Percentiles rank a stretch among this genome's conserved stretches.
phyloP scores from a whole-genome alignment of 2,888 invertebrate genomes.

The Dynastes maya region DNA sequence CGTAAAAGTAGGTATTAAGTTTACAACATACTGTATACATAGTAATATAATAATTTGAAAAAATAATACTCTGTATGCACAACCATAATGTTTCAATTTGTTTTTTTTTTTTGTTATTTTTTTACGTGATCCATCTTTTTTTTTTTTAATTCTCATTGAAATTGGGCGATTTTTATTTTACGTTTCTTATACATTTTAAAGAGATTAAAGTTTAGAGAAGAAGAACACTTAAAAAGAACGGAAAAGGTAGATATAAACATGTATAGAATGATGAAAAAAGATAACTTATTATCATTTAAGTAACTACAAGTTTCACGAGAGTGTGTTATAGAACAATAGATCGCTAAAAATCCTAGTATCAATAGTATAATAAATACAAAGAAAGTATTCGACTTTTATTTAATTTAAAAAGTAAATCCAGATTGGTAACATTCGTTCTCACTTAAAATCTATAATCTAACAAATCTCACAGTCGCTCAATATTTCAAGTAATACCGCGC shows the following conservation, averaged over 20 bases:
- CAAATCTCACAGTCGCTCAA: slow-evolving; percentile 61
- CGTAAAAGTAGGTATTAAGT: slow-evolving; percentile 21
- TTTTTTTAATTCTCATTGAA: slow-evolving; percentile 13
- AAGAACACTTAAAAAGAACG: slow-evolving; percentile 1
- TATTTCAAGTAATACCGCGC: slow-evolving; percentile 58
- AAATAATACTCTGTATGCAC: slow-evolving; percentile 64
- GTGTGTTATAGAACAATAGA: slow-evolving; percentile 50
- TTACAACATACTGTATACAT: slow-evolving; percentile 43
- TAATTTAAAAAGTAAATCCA: slow-evolving; percentile 56
- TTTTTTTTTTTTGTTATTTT: slow-evolving; percentile 44
- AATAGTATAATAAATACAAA: slow-evolving; percentile 57
- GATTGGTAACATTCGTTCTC: slow-evolving; percentile 68
- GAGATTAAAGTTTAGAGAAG: slow-evolving; percentile 8
- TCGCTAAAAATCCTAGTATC: slow-evolving; percentile 50
- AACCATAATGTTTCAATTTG: slow-evolving; percentile 59
- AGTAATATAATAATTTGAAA: slow-evolving; percentile 46
- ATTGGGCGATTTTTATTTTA: slow-evolving; percentile 48
- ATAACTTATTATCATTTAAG: slow-evolving; percentile 45
- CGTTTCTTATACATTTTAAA: slow-evolving; percentile 22
- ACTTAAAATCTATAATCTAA: slow-evolving; percentile 62
- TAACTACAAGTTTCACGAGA: slow-evolving; percentile 43
- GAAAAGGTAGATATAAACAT: slow-evolving; percentile 5
- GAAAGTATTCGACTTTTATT: slow-evolving; percentile 48
- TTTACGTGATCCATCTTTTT: slow-evolving; percentile 20
- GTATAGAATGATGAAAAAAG: slow-evolving; percentile 14